Percentiles rank a stretch among this genome's conserved stretches.
phyloP scores from a whole-genome alignment of 2,888 invertebrate species.

The Macrophya alboannulata region DNA sequence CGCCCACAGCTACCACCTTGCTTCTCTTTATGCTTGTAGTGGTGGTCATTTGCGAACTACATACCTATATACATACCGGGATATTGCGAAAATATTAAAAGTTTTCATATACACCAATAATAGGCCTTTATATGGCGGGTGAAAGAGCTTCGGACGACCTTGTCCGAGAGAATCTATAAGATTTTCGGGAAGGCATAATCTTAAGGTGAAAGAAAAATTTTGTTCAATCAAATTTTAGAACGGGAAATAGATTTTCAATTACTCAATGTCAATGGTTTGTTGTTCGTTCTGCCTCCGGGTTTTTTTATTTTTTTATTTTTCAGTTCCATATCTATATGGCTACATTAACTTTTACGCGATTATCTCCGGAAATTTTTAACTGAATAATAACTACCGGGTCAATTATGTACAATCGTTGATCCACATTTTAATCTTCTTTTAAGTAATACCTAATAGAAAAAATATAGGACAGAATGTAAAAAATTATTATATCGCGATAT shows the following conservation, averaged over 20 bases:
- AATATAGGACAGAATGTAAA: not conserved
- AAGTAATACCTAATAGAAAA: not conserved
- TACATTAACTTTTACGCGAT: not conserved
- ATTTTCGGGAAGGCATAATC: no score
- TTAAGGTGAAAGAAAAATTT: no score
- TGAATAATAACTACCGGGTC: not conserved
- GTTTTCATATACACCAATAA: not conserved
- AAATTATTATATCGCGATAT: no score
- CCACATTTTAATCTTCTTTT: not conserved
- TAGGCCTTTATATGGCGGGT: not conserved
- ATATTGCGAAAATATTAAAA: constrained; percentile 39
- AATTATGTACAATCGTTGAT: not conserved
- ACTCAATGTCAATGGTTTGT: no score
- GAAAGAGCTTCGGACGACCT: not conserved
- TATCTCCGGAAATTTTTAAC: not conserved
- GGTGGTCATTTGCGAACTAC: constrained; percentile 39
- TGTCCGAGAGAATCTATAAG: not conserved
- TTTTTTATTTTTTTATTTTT: not conserved
- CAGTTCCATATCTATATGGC: not conserved
- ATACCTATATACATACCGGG: not conserved
- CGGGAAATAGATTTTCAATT: no score
- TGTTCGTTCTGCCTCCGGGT: no score
- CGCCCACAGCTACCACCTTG: constrained; percentile 53
- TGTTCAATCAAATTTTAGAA: no score
- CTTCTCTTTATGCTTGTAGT: constrained; percentile 7